Base-by-base conservation (phyloP, 2,113 vertebrate genomes). In the Pseudolaguvia tuberculata region DNA sequence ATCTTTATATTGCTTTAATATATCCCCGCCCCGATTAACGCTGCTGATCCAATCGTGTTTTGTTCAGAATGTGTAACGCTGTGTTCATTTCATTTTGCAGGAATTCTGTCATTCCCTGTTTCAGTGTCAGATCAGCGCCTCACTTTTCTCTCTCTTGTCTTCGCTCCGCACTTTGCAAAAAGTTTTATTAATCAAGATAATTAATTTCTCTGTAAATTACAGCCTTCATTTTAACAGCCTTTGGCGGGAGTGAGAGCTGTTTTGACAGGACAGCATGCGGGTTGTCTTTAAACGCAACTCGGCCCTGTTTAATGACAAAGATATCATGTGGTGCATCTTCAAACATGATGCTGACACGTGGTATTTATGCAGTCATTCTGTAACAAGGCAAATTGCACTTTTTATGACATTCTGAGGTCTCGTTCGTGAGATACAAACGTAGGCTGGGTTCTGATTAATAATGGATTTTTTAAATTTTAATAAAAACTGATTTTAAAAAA, bases 311-410 rank as follows among this genome's bases (percentile, higher is more conserved):
- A 87, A 88, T 85, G 90, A 92, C 91, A 92, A 92, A 91, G 91
- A 91, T 92, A 92, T 91, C 91, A 92, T 92, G 90, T 87, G 83
- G 91, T 80, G 91, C 91, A 86, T 90, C 89, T 91, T 91, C 88
- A 92, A 91, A 92, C 90, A 90, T 85, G 89, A 87, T 81, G 82
- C 83, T 92, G 91, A 91, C 91, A 91, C 86, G 90, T 91, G 84
- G 88, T 87, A 92, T 84, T 92, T 92, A 92, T 88, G 86, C 88
- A 89, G 88, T 91, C 91, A 91, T 86, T 88, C 87, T 85, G 58
- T 86, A 90, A 90, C 86, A 85, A 86, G 88, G 88, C 85, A 88
- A 86, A 74, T 83, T 81, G 88, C 87, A 87, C 84, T 85, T 83
- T 67, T 81, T 73, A 82, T 90, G 90, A 91, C 89, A 87, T 86